These are phyloP conservation scores for Perognathus longimembris DNA, from an alignment of 2,113 vertebrate species.

Conservation along the genomic window DNA sequence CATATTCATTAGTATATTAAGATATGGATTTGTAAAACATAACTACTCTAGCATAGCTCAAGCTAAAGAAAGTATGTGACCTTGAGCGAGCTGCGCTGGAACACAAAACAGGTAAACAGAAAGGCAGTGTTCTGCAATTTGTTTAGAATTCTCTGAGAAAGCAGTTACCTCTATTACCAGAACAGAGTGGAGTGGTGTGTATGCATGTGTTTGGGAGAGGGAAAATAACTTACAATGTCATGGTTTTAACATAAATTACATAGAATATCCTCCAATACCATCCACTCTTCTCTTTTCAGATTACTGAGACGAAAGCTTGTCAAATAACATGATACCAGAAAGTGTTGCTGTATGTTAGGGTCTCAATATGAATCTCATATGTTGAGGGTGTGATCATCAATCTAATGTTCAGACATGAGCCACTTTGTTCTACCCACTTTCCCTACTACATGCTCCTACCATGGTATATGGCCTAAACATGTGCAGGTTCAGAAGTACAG, in stretches of 20 bases:
- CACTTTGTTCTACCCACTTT: not conserved
- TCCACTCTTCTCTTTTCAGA: not conserved
- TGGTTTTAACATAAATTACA: not conserved
- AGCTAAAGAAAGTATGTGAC: not conserved
- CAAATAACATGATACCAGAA: not conserved
- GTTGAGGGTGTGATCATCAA: not conserved
- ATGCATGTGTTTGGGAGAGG: not conserved
- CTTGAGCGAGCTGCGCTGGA: not conserved
- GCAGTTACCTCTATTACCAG: not conserved
- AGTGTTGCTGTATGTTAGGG: not conserved
- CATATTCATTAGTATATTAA: not conserved
- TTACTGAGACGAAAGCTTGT: not conserved
- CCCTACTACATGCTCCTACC: not conserved
- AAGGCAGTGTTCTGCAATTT: not conserved
- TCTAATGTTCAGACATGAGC: not conserved
- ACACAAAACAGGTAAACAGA: not conserved
- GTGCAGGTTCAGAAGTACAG: not conserved
- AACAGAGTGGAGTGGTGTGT: not conserved
- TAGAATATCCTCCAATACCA: not conserved
- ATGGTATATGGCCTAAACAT: not conserved
- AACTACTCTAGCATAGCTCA: not conserved
- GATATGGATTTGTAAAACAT: conserved; percentile 10
- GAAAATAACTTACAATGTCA: not conserved
- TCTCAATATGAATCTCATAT: not conserved
- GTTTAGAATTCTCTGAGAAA: not conserved